phyloP scores from a whole-genome alignment of 2,113 vertebrate species.

The Neodon shergylaensis region DNA sequence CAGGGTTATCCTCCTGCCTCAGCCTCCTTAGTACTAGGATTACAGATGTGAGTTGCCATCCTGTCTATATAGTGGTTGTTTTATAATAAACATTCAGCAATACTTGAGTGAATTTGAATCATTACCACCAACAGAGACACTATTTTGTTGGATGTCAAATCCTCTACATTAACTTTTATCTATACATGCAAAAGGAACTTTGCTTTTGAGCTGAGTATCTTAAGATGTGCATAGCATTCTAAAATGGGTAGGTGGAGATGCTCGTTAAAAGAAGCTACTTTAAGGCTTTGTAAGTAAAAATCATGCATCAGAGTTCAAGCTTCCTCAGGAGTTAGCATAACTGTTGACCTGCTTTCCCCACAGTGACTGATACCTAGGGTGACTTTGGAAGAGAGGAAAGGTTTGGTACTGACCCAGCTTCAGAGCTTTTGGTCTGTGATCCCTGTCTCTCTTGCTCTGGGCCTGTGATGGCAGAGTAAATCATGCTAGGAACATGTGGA shows the following conservation, averaged over 20 bases:
- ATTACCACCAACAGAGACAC: background rate
- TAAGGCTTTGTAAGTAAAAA: conserved; percentile 31
- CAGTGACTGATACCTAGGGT: background rate
- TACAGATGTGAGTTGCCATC: background rate
- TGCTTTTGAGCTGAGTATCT: conserved; percentile 1
- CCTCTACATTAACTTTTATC: background rate
- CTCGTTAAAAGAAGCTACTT: background rate
- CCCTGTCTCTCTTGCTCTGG: background rate
- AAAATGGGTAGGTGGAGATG: background rate
- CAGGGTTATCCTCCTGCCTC: background rate
- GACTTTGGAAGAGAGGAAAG: background rate
- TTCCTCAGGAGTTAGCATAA: background rate
- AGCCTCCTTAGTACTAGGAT: background rate
- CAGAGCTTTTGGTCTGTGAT: background rate
- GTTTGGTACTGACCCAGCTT: background rate
- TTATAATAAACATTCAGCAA: background rate
- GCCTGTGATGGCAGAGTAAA: background rate
- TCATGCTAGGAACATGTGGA: background rate
- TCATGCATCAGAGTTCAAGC: background rate
- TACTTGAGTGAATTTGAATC: conserved; percentile 17
- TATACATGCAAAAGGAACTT: background rate
- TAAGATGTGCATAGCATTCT: background rate
- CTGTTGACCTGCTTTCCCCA: background rate
- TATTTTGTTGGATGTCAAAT: background rate
- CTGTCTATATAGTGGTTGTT: background rate